phyloP scores from a whole-genome alignment of 2,888 invertebrate species.

The Theodoxus fluviatilis region DNA sequence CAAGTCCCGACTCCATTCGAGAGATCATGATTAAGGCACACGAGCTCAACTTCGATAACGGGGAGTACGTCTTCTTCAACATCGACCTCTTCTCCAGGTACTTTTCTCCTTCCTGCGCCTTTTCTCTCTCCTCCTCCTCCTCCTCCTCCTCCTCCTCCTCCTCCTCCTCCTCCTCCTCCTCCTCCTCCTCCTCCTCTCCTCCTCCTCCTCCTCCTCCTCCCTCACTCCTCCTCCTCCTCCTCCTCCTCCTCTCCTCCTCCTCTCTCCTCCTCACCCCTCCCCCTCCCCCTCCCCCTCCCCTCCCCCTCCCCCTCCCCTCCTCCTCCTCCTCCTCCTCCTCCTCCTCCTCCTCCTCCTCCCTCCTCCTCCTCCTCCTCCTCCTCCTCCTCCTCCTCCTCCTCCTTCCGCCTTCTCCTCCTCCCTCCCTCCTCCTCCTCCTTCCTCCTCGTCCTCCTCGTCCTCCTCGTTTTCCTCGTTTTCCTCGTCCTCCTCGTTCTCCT shows the following conservation, averaged over 20 bases:
- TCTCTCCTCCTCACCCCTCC: background rate
- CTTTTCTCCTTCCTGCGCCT: background rate
- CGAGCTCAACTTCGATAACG: slow-evolving; percentile 92
- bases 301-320: slow-evolving; percentile 7
- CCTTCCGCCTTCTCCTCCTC: background rate
- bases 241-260: background rate
- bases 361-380: too few species aligned
- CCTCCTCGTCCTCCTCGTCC: too few species aligned
- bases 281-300: background rate
- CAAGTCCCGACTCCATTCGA: slow-evolving; percentile 84
- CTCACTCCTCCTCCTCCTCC: background rate
- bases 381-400: background rate
- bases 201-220: background rate
- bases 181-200: too few species aligned
- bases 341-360: too few species aligned
- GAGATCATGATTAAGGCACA: slow-evolving; percentile 92
- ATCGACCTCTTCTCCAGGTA: slow-evolving; percentile 96
- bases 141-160: background rate
- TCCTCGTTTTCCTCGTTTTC: too few species aligned
- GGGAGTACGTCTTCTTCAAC: slow-evolving; percentile 97
- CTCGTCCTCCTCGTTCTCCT: background rate
- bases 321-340: background rate
- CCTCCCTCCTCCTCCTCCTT: too few species aligned
- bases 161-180: too few species aligned
- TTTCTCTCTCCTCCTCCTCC: background rate